Percentiles rank a stretch among this genome's conserved stretches.
These are phyloP conservation scores for Tapera naevia DNA, from an alignment of 2,797 vertebrate genomes.

Conservation along the genomic window DNA sequence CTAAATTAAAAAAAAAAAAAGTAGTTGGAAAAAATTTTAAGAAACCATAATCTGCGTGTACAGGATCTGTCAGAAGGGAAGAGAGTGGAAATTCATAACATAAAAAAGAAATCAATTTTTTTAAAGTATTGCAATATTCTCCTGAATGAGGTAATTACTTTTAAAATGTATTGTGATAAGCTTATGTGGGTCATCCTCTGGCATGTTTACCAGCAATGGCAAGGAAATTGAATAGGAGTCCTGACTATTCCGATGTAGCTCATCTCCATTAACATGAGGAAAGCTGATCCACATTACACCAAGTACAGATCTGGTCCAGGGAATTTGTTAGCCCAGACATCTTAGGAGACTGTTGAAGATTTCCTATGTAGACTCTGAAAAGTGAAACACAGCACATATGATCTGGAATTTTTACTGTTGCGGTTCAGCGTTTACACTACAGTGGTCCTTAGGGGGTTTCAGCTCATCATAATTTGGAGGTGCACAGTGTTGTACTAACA, in stretches of 20 bases:
- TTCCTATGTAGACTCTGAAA: background rate
- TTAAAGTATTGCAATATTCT: background rate
- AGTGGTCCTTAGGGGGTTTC: background rate
- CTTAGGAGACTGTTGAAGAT: background rate
- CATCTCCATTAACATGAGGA: background rate
- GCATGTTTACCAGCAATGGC: background rate
- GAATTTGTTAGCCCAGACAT: background rate
- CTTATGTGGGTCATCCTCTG: background rate
- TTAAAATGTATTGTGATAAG: background rate
- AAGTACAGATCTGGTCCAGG: background rate
- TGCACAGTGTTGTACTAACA: background rate
- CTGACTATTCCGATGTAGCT: background rate
- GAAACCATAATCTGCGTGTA: background rate
- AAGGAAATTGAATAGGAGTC: background rate
- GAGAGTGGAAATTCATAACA: background rate
- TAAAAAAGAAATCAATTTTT: background rate
- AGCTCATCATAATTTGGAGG: background rate
- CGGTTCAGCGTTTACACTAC: background rate
- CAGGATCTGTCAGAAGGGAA: background rate
- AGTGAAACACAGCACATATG: background rate
- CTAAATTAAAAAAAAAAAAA: background rate
- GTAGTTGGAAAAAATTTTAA: conserved; percentile 11
- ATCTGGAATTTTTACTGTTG: background rate
- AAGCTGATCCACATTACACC: background rate
- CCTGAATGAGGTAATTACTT: background rate